Conservation (phyloP, 2,888 invertebrate species). For the Lathronympha strigana region DNA sequence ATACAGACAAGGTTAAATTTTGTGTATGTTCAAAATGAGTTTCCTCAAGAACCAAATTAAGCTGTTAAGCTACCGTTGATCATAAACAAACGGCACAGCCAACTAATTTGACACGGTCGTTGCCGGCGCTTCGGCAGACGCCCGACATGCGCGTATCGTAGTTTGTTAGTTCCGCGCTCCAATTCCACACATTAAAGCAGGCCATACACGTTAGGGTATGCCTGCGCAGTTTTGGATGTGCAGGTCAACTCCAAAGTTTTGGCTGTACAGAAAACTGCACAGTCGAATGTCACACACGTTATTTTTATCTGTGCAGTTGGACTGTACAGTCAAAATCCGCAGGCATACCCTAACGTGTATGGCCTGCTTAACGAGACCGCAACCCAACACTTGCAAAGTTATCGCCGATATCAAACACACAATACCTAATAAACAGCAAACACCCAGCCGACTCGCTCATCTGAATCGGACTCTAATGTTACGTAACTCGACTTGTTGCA, state of each 20-base stretch:
- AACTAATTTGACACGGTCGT: slow-evolving; percentile 5
- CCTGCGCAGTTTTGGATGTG: too few species aligned
- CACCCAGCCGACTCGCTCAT: slow-evolving; percentile 3
- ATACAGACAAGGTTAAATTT: neutral
- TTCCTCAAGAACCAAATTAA: neutral
- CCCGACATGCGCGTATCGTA: neutral
- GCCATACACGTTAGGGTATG: too few species aligned
- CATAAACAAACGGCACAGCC: neutral
- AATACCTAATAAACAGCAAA: slow-evolving; percentile 9
- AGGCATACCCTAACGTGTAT: too few species aligned
- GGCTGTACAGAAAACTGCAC: too few species aligned
- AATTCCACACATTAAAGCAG: slow-evolving; percentile 21
- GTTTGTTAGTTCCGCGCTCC: slow-evolving; percentile 22
- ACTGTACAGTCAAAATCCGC: too few species aligned
- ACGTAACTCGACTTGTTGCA: slow-evolving; percentile 14
- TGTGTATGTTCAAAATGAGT: neutral
- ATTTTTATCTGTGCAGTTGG: too few species aligned
- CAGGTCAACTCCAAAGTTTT: too few species aligned
- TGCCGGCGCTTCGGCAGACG: slow-evolving; percentile 6
- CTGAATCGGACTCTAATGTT: slow-evolving; percentile 14
- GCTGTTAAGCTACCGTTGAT: neutral
- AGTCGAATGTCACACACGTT: too few species aligned
- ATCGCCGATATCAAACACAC: slow-evolving; percentile 16
- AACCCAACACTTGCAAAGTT: slow-evolving; percentile 7
- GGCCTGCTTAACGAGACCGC: slow-evolving; percentile 19